A percentile compares a stretch with the other conserved stretches of the same genome.
phyloP scores from a whole-genome alignment of 2,797 vertebrate genomes.

The Monodelphis domestica region DNA sequence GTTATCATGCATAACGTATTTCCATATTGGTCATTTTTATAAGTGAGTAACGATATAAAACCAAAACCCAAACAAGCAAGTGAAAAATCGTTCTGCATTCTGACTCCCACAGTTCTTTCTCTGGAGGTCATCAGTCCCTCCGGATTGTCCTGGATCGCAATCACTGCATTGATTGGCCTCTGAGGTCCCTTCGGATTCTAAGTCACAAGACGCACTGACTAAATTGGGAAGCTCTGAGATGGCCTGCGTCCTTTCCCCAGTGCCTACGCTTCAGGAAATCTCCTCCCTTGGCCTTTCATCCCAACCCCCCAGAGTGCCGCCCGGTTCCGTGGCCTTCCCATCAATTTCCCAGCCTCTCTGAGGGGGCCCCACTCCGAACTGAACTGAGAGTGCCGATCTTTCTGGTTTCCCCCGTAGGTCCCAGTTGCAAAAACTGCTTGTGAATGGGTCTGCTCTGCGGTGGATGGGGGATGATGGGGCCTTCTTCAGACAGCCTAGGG shows the following conservation, averaged over 20 bases:
- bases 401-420: not conserved
- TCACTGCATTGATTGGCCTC: not conserved
- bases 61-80: too few species aligned
- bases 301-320: too few species aligned
- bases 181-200: not conserved
- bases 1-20: too few species aligned
- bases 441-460: not conserved
- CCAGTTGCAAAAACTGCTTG: not conserved
- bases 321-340: not conserved
- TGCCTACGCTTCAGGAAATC: not conserved
- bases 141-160: too few species aligned
- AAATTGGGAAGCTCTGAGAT: not conserved
- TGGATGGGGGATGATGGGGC: not conserved
- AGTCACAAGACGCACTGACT: not conserved
- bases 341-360: not conserved
- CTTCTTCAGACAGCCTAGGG: not conserved
- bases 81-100: too few species aligned
- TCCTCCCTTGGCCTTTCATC: not conserved
- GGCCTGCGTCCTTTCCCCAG: not conserved
- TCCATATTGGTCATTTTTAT: too few species aligned
- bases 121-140: too few species aligned
- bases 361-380: not conserved
- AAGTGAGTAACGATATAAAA: too few species aligned
- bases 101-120: too few species aligned
- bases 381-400: not conserved